A percentile compares a stretch with the other conserved stretches of the same genome.
Evolutionary conservation across 2,113 vertebrate species (phyloP).

Genomic region (Lepidiolamprologus cunningtoni): DNA sequence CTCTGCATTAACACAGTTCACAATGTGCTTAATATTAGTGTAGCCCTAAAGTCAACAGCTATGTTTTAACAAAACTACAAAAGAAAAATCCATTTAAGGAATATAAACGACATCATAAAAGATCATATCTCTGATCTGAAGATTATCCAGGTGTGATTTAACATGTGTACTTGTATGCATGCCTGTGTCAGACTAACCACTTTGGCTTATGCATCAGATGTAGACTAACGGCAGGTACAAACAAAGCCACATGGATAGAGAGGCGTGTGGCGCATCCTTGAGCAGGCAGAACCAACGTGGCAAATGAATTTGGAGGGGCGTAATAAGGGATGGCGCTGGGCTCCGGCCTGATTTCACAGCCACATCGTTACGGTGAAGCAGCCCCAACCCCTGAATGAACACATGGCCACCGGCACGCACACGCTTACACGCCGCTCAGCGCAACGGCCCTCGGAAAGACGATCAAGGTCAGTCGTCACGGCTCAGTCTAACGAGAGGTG

Average conservation of each 20-base stretch:
- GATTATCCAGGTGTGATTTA: neutral
- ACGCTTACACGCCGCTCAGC: neutral
- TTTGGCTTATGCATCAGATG: constrained; percentile 4
- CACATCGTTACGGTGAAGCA: constrained; percentile 71
- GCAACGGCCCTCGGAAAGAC: constrained; percentile 45
- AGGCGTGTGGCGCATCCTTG: constrained; percentile 55
- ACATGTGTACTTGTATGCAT: neutral
- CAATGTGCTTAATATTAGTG: neutral
- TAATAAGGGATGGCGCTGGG: constrained; percentile 71
- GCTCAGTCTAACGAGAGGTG: constrained; percentile 70
- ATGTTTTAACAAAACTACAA: neutral
- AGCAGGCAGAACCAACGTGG: constrained; percentile 66
- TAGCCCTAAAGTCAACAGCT: neutral
- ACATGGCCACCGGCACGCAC: neutral
- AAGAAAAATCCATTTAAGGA: neutral
- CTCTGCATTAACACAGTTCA: neutral
- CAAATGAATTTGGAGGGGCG: constrained; percentile 75
- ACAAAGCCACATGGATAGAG: constrained; percentile 22
- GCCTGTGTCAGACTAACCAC: constrained; percentile 3
- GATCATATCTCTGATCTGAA: neutral
- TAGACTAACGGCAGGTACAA: constrained; percentile 40
- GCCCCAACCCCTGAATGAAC: constrained; percentile 34
- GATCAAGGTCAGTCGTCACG: constrained; percentile 68
- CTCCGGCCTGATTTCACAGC: constrained; percentile 74
- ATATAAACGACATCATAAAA: neutral